phyloP scores from a whole-genome alignment of 2,888 invertebrate species.

The Homarus gammarus region DNA sequence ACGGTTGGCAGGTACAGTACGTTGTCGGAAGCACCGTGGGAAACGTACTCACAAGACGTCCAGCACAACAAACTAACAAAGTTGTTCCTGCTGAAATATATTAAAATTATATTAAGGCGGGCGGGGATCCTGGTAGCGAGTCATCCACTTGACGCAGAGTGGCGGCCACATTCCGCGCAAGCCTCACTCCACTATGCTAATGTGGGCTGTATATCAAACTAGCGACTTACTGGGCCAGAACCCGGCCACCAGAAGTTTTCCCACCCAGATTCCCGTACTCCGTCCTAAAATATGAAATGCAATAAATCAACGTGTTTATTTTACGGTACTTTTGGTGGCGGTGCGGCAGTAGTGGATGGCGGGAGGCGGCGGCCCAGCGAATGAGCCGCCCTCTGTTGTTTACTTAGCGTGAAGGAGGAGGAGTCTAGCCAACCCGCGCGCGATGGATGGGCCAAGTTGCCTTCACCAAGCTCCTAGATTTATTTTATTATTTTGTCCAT shows the following conservation, averaged over 20 bases:
- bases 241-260: not conserved
- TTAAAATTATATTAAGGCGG: too few relatives aligned
- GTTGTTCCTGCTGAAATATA: too few relatives aligned
- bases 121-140: not conserved
- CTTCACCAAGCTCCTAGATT: not conserved
- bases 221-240: conserved; percentile 9
- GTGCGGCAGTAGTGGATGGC: not conserved
- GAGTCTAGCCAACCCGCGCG: not conserved
- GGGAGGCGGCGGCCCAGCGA: conserved; percentile 32
- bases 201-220: conserved; percentile 12
- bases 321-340: conserved; percentile 36
- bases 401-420: conserved; percentile 28
- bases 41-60: too few relatives aligned
- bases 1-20: too few relatives aligned
- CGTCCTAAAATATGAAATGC: conserved; percentile 49
- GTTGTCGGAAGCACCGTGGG: too few relatives aligned
- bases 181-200: conserved; percentile 19
- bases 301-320: conserved; percentile 64
- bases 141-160: not conserved
- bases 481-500: not conserved
- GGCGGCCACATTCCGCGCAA: not conserved
- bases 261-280: conserved; percentile 28
- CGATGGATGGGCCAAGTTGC: conserved; percentile 34
- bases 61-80: too few relatives aligned
- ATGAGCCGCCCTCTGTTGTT: conserved; percentile 62